phyloP scores from a whole-genome alignment of 2,888 invertebrate genomes.

The Drosophila stalkeri region DNA sequence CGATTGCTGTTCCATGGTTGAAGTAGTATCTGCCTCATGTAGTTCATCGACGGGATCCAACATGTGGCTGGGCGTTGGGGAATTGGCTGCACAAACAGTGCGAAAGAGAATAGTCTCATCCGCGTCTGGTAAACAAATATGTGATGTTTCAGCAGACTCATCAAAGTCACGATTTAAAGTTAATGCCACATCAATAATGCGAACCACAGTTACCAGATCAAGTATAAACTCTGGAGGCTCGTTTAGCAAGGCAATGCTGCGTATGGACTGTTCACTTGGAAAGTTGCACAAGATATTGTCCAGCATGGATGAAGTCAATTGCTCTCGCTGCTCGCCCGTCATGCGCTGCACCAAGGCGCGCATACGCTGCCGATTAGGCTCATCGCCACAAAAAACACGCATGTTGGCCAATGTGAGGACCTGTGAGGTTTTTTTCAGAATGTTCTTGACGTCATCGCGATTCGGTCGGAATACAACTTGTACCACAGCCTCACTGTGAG shows the following conservation, averaged over 20 bases:
- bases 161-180: conserved; percentile 83
- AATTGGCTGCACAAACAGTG: conserved; percentile 77
- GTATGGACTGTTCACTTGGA: conserved; percentile 75
- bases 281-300: conserved; percentile 78
- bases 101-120: conserved; percentile 84
- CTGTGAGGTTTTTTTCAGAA: conserved; percentile 81
- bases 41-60: conserved; percentile 78
- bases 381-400: conserved; percentile 86
- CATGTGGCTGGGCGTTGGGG: conserved; percentile 70
- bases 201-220: conserved; percentile 79
- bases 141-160: conserved; percentile 78
- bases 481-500: conserved; percentile 84
- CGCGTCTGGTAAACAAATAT: conserved; percentile 80
- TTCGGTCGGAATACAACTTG: conserved; percentile 85
- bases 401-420: conserved; percentile 85
- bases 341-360: conserved; percentile 78
- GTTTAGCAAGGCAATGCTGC: conserved; percentile 70
- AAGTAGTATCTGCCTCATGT: conserved; percentile 59
- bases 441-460: conserved; percentile 85
- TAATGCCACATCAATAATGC: conserved; percentile 82
- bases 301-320: conserved; percentile 68
- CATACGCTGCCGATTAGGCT: conserved; percentile 85
- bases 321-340: conserved; percentile 72
- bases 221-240: conserved; percentile 78
- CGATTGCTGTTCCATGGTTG: conserved; percentile 32